Conservation (phyloP, 2,797 vertebrate genomes). For the Philypnodon macrostomus region DNA sequence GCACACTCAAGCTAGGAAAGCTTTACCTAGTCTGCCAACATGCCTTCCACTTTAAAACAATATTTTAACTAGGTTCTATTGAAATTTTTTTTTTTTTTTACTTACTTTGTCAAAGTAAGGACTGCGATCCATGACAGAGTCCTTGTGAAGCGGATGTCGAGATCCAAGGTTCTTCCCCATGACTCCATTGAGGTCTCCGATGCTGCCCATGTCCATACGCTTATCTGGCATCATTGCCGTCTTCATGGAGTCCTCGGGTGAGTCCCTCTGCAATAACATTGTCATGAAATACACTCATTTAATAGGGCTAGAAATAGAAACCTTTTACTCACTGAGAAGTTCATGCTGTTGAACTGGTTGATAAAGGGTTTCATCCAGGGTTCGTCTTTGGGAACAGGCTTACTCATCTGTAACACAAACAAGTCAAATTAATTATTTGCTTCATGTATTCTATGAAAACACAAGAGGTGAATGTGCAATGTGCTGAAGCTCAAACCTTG, state of each 20-base stretch:
- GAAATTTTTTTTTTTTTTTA: background rate
- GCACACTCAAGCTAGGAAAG: slow-evolving; percentile 27
- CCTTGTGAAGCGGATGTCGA: slow-evolving; percentile 92
- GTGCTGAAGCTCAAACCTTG: slow-evolving; percentile 76
- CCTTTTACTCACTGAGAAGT: slow-evolving; percentile 84
- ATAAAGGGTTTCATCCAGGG: slow-evolving; percentile 93
- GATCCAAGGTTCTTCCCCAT: slow-evolving; percentile 86
- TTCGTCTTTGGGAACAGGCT: slow-evolving; percentile 92
- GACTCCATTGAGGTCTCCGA: slow-evolving; percentile 86
- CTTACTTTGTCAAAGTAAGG: slow-evolving; percentile 94
- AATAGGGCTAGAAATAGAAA: background rate
- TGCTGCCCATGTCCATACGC: slow-evolving; percentile 86
- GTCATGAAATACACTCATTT: background rate
- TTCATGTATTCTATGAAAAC: background rate
- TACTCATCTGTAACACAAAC: slow-evolving; percentile 83
- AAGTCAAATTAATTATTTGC: background rate
- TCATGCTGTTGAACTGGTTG: slow-evolving; percentile 93
- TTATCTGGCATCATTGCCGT: slow-evolving; percentile 87
- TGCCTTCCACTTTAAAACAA: background rate
- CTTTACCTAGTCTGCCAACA: background rate
- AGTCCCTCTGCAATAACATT: slow-evolving; percentile 83
- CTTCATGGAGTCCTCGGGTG: slow-evolving; percentile 89
- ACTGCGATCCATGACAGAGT: slow-evolving; percentile 89
- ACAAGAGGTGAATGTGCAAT: background rate
- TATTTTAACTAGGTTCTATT: background rate